These are phyloP conservation scores for Burhinus bistriatus DNA, from an alignment of 2,113 vertebrate genomes.

Conservation along the genomic window DNA sequence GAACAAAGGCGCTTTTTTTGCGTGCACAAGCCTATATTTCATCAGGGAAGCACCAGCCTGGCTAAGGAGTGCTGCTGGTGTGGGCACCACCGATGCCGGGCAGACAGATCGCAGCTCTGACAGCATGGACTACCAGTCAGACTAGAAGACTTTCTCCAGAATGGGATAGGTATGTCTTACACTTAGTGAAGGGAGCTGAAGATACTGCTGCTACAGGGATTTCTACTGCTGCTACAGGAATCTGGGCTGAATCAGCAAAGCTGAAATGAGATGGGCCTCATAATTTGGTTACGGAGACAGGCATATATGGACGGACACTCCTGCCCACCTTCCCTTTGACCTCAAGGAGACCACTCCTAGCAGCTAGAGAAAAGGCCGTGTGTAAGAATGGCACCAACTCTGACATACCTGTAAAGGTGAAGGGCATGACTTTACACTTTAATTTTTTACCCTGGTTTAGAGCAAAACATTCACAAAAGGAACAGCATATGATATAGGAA, in stretches of 20 bases:
- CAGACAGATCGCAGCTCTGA: too few species aligned
- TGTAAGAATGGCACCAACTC: background rate
- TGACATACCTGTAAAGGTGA: background rate
- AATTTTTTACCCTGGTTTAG: background rate
- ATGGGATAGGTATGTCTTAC: background rate
- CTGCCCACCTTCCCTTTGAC: background rate
- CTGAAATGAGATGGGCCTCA: background rate
- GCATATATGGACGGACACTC: background rate
- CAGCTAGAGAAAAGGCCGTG: background rate
- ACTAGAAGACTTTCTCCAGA: background rate
- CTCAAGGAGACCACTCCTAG: background rate
- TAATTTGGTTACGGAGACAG: background rate
- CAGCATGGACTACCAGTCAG: background rate
- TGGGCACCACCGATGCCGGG: background rate
- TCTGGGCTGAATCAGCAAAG: background rate
- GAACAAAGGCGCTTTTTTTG: background rate
- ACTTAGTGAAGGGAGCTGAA: background rate
- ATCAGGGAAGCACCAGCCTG: background rate
- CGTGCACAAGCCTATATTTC: background rate
- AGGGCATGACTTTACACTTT: background rate
- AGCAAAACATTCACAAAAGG: background rate
- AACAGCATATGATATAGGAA: background rate
- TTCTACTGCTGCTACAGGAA: background rate
- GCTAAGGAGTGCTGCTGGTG: background rate
- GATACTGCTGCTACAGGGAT: background rate